Evolutionary conservation across 2,888 invertebrate genomes (phyloP), one percentile per base, ranked within the genome.

Genomic region (Agriotes lineatus): DNA sequence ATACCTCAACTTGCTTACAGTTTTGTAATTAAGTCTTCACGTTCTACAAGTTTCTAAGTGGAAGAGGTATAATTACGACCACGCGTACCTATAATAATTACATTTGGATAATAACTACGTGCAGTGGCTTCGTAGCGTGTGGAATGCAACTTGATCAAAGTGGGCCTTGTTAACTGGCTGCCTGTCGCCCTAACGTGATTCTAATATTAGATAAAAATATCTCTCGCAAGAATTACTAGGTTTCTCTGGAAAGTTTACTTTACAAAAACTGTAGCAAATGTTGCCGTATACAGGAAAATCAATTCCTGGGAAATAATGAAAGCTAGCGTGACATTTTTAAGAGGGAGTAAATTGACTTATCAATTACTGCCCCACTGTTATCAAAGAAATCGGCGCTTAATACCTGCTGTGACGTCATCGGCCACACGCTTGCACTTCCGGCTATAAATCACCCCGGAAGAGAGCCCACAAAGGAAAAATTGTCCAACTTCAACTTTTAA

Each of bases 321-420:
- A 20, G 10, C 61, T 73, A 62, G 74, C 74, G 74, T 74, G 74
- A 72, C 67, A 60, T 50, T 52, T 67, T 69, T 67, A 71, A 72
- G 69, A 69, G 70, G 68, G 68, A 62, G 64, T 68, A 71, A 71
- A 72, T 72, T 74, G 72, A 72, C 70, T 74, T 74, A 74, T 73
- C 74, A 74, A 74, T 74, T 74, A 72, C 72, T 48, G 54, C 71
- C 72, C 63, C 42, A 64, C 62, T 63, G 74, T 71, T 74, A 72
- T 72, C 73, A 57, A 30, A 54, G 64, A 56, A 72, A 72, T 72
- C 70, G 62, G 48, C 67, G 61, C 69, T 73, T 73, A 70, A 72
- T 72, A 70, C 69, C 71, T 61, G 63, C 72, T 70, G 65, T 73
- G 67, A 66, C 66, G 67, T 72, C 72, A 70, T 44, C 61, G 48